Evolutionary conservation across 2,888 invertebrate species (phyloP).

Genomic region (Limnephilus auricula): DNA sequence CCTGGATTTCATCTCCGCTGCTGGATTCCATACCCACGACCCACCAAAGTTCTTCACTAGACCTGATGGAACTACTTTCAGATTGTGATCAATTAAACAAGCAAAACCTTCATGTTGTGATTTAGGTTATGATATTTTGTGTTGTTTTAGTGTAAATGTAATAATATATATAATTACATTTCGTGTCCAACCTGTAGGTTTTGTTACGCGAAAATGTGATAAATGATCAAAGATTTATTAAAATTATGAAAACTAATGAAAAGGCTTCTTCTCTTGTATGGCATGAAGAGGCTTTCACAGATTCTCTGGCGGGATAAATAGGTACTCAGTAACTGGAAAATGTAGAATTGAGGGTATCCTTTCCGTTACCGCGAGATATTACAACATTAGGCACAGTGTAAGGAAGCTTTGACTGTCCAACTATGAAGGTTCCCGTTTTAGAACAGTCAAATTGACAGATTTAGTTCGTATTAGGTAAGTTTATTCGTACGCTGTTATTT

Average conservation of each 20-base stretch:
- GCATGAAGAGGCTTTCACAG: background rate
- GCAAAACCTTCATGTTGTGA: background rate
- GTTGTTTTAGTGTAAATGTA: background rate
- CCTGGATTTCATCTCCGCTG: background rate
- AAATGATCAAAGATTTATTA: background rate
- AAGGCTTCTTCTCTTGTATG: background rate
- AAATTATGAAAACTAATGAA: background rate
- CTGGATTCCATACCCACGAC: slow-evolving; percentile 32
- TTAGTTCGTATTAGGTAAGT: no score
- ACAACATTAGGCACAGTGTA: background rate
- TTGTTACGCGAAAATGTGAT: background rate
- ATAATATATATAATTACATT: background rate
- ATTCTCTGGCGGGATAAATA: background rate
- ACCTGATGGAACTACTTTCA: slow-evolving; percentile 36
- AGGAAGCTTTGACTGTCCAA: no score
- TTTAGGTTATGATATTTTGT: background rate
- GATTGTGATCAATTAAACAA: background rate
- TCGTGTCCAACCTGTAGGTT: background rate
- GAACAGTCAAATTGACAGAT: no score
- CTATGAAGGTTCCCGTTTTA: no score
- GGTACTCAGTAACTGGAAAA: background rate
- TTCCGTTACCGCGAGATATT: background rate
- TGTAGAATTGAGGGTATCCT: background rate
- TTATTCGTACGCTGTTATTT: no score
- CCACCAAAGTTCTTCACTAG: slow-evolving; percentile 39